Base-by-base conservation (phyloP, 2,888 invertebrate species). In the Elmis aenea region DNA sequence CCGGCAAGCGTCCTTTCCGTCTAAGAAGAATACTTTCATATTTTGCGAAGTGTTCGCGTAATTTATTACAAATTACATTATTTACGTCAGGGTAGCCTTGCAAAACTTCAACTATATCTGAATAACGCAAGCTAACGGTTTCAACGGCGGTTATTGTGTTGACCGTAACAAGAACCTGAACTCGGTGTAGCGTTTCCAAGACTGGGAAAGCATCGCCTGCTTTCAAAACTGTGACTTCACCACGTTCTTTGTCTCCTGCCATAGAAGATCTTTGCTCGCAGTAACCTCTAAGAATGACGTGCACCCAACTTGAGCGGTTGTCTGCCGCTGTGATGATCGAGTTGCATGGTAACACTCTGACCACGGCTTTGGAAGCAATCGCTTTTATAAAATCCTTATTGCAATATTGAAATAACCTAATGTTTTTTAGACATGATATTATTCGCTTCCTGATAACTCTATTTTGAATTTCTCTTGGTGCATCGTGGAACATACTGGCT, bases 261-360 rank as follows among this genome's bases (percentile, higher is more conserved):
- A 50, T 30, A 12, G 21, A 14, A 2, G 48, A 48, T 3, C 10
- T 27, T 34, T 39, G 28, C 11, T 29, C 9, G 20, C 48, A 46
- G 23, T 41, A 46, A 6, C 50, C 50, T 28, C 48, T 36, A 3
- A 46, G 16, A 4, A 50, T 42, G 11, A 47, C 26, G 18, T 48
- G 37, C 8, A 50, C 15, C 15, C 23, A 18, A 15, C 16, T 24
- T 6, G 22, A 10, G 5, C 26, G 18, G 3, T 28, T 24, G 14
- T 33, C 9, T 6, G 13, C 23, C 2, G 21, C 9, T 1, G 21
- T 18, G 3, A 51, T 21, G 13, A 28, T 26, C 2, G 42, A 24
- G 13, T 31, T 33, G 1, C 32, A 16, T 1, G 51, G 51, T 14
- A 49, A 33, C 16, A 39, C 38, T 18, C 32, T 41, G 1, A 37